These are phyloP conservation scores for Drosophila formosana DNA, from an alignment of 2,888 invertebrate genomes.

Conservation along the genomic window DNA sequence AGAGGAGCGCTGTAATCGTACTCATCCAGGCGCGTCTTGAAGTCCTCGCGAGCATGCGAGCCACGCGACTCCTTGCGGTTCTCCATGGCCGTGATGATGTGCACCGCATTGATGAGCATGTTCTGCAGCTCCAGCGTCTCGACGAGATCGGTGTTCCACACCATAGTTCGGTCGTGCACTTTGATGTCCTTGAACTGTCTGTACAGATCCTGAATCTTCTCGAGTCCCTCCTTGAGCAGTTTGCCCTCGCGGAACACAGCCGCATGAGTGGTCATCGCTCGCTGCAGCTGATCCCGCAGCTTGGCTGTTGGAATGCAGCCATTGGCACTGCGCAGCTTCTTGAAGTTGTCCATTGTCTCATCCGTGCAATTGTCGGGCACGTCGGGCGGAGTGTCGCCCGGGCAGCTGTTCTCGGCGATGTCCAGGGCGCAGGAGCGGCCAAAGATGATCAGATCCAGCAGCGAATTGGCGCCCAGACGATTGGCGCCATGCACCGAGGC, in stretches of 20 bases:
- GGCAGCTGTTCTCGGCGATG: constrained; percentile 92
- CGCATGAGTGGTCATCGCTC: constrained; percentile 98
- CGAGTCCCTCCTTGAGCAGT: constrained; percentile 92
- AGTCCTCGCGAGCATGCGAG: constrained; percentile 98
- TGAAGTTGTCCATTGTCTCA: constrained; percentile 95
- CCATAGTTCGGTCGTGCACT: constrained; percentile 90
- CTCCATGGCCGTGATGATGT: constrained; percentile 96
- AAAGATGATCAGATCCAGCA: constrained; percentile 98
- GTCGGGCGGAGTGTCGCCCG: constrained; percentile 92
- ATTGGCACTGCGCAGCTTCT: constrained; percentile 91
- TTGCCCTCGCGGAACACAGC: constrained; percentile 97
- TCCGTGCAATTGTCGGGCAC: constrained; percentile 93
- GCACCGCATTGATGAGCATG: constrained; percentile 94
- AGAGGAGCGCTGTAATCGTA: constrained; percentile 94
- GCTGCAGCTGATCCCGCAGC: constrained; percentile 95
- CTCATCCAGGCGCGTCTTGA: constrained; percentile 94
- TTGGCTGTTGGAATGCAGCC: constrained; percentile 92
- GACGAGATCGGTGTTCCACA: constrained; percentile 98
- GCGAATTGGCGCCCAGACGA: constrained; percentile 98
- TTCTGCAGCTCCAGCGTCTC: constrained; percentile 99
- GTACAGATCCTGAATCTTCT: constrained; percentile 91
- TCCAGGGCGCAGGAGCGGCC: constrained; percentile 97
- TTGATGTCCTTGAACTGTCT: constrained; percentile 91
- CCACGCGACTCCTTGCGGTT: constrained; percentile 98
- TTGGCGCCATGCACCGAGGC: constrained; percentile 99